phyloP scores from a whole-genome alignment of 2,888 invertebrate species.

The Apocheima hispidaria region DNA sequence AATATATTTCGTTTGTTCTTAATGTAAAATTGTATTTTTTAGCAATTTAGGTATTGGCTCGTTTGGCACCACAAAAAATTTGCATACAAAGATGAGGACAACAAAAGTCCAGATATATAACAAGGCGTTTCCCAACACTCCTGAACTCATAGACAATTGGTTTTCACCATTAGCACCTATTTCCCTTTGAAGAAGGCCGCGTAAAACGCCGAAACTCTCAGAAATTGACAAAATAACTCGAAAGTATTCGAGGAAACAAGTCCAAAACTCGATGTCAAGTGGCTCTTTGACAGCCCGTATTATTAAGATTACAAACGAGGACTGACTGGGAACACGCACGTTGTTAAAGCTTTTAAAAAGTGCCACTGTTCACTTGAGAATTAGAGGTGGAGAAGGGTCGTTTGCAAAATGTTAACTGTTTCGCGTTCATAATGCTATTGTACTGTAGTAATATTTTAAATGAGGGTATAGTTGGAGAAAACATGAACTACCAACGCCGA shows the following conservation, averaged over 20 bases:
- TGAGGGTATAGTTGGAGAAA: too few relatives aligned
- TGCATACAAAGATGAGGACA: slow-evolving; percentile 1
- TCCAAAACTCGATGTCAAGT: slow-evolving; percentile 9
- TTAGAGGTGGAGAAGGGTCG: neutral
- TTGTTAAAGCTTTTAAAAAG: slow-evolving; percentile 9
- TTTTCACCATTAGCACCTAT: slow-evolving; percentile 6
- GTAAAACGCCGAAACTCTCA: slow-evolving; percentile 2
- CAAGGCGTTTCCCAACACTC: neutral
- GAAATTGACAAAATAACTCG: neutral
- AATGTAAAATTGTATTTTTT: too few relatives aligned
- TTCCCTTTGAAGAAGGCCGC: too few relatives aligned
- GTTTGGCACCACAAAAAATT: neutral
- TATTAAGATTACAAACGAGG: slow-evolving; percentile 21
- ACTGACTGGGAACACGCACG: neutral
- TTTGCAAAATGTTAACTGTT: too few relatives aligned
- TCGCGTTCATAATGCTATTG: too few relatives aligned
- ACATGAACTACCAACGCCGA: too few relatives aligned
- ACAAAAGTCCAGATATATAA: neutral
- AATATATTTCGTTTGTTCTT: too few relatives aligned
- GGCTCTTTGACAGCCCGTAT: slow-evolving; percentile 15
- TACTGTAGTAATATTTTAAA: too few relatives aligned
- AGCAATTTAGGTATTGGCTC: neutral
- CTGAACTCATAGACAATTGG: slow-evolving; percentile 9
- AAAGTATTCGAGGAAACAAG: slow-evolving; percentile 5
- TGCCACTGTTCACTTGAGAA: neutral